Evolutionary conservation across 2,113 vertebrate genomes (phyloP).

Genomic region (Falco punctatus): DNA sequence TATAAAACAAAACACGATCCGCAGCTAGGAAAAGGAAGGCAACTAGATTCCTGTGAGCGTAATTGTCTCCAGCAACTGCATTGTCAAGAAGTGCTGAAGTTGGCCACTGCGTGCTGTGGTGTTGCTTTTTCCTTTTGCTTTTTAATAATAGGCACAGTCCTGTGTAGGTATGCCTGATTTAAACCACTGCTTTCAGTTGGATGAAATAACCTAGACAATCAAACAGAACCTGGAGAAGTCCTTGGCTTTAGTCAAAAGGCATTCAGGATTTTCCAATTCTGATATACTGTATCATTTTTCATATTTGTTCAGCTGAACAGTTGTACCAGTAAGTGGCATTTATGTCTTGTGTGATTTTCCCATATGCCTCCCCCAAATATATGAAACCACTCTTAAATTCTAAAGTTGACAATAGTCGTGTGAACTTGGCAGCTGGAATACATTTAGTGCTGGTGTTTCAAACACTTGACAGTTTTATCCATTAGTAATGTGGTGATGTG

Average conservation of each 20-base stretch:
- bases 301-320: background rate
- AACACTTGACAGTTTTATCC: slow-evolving; percentile 49
- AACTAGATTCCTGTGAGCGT: background rate
- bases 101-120: background rate
- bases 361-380: background rate
- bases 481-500: slow-evolving; percentile 44
- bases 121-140: background rate
- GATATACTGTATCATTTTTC: background rate
- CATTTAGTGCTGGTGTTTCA: slow-evolving; percentile 43
- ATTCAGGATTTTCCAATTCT: background rate
- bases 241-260: background rate
- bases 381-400: background rate
- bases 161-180: background rate
- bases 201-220: background rate
- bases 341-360: background rate
- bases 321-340: background rate
- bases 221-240: background rate
- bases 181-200: background rate
- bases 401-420: background rate
- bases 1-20: background rate
- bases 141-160: background rate
- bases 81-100: background rate
- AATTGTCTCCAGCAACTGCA: background rate
- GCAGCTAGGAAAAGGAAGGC: background rate
- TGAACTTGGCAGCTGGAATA: slow-evolving; percentile 30